A percentile compares a stretch with the other conserved stretches of the same genome.
phyloP scores from a whole-genome alignment of 2,113 vertebrate species.

The Scatophagus argus region DNA sequence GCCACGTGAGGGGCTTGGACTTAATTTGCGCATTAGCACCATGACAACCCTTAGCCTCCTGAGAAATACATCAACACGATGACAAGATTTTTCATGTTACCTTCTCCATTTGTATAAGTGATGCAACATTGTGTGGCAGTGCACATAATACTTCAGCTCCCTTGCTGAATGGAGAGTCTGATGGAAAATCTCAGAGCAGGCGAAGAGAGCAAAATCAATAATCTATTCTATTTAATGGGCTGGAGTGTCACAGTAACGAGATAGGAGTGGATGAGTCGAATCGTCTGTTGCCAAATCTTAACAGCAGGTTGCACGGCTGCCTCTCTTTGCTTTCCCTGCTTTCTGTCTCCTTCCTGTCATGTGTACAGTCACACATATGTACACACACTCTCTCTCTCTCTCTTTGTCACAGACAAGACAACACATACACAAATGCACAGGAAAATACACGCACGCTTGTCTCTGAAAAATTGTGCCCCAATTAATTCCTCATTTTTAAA shows the following conservation, averaged over 20 bases:
- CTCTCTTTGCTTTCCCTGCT: conserved; percentile 32
- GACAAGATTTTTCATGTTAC: conserved; percentile 40
- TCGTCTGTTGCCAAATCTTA: conserved; percentile 72
- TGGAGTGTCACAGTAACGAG: conserved; percentile 81
- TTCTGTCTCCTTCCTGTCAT: conserved; percentile 39
- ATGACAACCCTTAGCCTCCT: conserved; percentile 48
- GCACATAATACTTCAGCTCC: conserved; percentile 76
- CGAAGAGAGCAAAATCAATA: conserved; percentile 86
- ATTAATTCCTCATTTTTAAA: conserved; percentile 27
- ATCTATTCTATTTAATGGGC: conserved; percentile 87
- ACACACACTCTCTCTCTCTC: neutral
- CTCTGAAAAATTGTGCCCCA: neutral
- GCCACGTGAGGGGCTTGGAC: conserved; percentile 40
- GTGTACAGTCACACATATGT: conserved; percentile 25
- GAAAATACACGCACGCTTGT: neutral
- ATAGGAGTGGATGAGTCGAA: conserved; percentile 82
- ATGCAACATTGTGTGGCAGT: conserved; percentile 74
- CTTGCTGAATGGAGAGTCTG: conserved; percentile 66
- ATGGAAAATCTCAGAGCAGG: conserved; percentile 81
- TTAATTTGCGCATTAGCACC: conserved; percentile 62
- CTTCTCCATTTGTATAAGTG: conserved; percentile 60
- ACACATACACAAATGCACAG: neutral
- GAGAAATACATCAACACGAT: conserved; percentile 18
- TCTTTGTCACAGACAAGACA: neutral
- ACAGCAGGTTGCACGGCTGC: conserved; percentile 66